Conservation (phyloP, 2,797 vertebrate genomes). For the Sebastes dallii region DNA sequence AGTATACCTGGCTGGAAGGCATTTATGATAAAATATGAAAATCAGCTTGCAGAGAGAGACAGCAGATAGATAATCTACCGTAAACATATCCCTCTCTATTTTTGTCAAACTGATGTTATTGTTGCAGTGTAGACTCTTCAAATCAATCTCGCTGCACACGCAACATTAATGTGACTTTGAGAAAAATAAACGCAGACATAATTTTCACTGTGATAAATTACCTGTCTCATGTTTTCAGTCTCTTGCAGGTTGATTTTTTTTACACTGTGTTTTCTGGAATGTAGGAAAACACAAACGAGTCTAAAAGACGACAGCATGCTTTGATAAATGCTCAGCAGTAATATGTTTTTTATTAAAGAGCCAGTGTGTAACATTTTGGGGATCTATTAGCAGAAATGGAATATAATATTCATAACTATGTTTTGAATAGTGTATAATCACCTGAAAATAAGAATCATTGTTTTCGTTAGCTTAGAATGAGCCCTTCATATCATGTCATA, state of each 20-base stretch:
- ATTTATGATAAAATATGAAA: background rate
- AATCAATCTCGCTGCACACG: background rate
- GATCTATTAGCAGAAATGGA: too few species aligned
- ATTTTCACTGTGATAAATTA: slow-evolving; percentile 6
- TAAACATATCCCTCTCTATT: slow-evolving; percentile 7
- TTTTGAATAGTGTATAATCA: too few species aligned
- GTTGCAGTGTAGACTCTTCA: background rate
- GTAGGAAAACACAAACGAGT: too few species aligned
- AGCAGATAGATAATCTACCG: slow-evolving; percentile 1
- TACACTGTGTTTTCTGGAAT: background rate
- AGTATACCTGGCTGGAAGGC: background rate
- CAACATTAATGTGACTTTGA: background rate
- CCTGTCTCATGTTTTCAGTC: background rate
- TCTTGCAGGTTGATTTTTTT: background rate
- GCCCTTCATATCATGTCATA: too few species aligned
- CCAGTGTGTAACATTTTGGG: too few species aligned
- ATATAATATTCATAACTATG: too few species aligned
- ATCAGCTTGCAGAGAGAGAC: background rate
- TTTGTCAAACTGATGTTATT: background rate
- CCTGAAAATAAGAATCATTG: too few species aligned
- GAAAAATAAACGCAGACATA: background rate
- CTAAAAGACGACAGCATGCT: too few species aligned
- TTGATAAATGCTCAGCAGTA: too few species aligned
- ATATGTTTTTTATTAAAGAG: too few species aligned
- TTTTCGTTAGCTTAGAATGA: too few species aligned